A percentile compares a stretch with the other conserved stretches of the same genome.
Conservation (phyloP, 2,113 vertebrate genomes). For the Catharus bicknelli region DNA sequence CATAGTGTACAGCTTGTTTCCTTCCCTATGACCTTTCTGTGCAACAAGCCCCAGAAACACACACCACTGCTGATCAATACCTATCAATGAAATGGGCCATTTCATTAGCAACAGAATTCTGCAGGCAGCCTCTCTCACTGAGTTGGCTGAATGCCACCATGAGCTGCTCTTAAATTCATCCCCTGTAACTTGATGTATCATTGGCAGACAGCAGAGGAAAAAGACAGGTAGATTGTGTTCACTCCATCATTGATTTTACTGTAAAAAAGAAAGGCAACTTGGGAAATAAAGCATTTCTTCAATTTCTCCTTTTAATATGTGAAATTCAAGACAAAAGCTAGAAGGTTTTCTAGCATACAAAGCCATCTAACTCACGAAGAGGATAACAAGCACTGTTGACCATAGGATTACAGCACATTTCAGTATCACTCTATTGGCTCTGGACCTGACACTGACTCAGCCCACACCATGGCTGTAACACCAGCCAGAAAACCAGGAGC, state of each 20-base stretch:
- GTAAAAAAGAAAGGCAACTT: not conserved
- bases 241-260: not conserved
- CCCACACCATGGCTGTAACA: not conserved
- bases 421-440: not conserved
- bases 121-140: not conserved
- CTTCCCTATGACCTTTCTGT: not conserved
- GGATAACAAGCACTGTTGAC: not conserved
- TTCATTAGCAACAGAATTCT: slow-evolving; percentile 16
- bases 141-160: not conserved
- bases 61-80: not conserved
- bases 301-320: slow-evolving; percentile 4
- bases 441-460: not conserved
- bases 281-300: slow-evolving; percentile 7
- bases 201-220: not conserved
- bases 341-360: not conserved
- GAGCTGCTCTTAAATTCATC: not conserved
- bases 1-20: not conserved
- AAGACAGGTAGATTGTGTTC: not conserved
- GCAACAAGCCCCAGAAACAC: not conserved
- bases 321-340: not conserved
- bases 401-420: not conserved
- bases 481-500: not conserved
- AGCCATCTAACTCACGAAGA: not conserved
- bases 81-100: not conserved
- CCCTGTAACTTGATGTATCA: not conserved